Conservation (phyloP, 2,888 invertebrate genomes). For the Tinea semifulvella region DNA sequence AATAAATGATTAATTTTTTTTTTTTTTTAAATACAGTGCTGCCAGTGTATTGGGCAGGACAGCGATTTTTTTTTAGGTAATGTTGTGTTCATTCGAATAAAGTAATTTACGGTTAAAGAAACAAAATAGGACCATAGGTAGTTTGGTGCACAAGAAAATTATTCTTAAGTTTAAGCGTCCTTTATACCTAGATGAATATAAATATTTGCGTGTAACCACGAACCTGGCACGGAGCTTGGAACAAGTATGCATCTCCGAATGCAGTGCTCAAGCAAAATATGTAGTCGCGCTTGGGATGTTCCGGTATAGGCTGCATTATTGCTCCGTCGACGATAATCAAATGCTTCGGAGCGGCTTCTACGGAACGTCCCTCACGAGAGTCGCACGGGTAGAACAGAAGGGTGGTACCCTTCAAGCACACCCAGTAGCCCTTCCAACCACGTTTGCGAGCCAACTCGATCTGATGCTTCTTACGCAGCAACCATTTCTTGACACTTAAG, state of each 20-base stretch:
- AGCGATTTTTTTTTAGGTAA: too few species aligned
- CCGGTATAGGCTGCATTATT: constrained; percentile 99
- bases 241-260: constrained; percentile 96
- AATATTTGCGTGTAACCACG: constrained; percentile 27
- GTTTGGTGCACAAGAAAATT: too few species aligned
- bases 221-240: constrained; percentile 90
- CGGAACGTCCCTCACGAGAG: constrained; percentile 88
- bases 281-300: constrained; percentile 96
- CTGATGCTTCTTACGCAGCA: constrained; percentile 95
- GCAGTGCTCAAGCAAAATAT: constrained; percentile 98
- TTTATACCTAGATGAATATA: background rate
- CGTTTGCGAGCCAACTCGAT: constrained; percentile 95
- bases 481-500: constrained; percentile 97
- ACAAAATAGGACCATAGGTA: too few species aligned
- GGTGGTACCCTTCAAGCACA: constrained; percentile 96
- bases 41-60: too few species aligned
- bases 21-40: too few species aligned
- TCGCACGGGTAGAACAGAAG: constrained; percentile 96
- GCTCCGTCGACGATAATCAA: constrained; percentile 96
- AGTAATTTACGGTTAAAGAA: too few species aligned
- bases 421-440: constrained; percentile 99
- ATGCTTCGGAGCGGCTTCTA: constrained; percentile 94
- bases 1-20: too few species aligned
- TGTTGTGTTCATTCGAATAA: too few species aligned
- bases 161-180: too few species aligned